Percentiles rank a stretch among this genome's conserved stretches.
Evolutionary conservation across 2,797 vertebrate species (phyloP).

Genomic region (Chromobotia macracanthus): DNA sequence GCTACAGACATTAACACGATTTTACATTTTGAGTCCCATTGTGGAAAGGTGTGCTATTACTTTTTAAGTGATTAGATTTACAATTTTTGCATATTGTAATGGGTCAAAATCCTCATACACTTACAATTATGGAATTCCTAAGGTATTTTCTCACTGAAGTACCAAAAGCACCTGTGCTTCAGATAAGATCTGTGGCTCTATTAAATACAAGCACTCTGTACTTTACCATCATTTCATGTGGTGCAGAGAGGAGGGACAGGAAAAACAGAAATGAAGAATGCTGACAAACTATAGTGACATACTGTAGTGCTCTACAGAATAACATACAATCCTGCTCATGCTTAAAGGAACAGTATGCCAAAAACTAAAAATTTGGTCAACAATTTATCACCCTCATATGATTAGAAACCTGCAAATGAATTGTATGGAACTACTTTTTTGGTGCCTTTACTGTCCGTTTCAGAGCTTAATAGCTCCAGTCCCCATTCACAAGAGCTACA

Average conservation of each 20-base stretch:
- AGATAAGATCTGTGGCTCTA: background rate
- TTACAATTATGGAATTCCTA: background rate
- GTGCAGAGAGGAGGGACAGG: slow-evolving; percentile 28
- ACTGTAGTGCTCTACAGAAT: background rate
- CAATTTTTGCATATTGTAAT: background rate
- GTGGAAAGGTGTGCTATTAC: too few species aligned
- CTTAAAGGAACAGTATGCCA: too few species aligned
- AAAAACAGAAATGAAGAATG: background rate
- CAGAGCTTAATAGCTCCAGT: too few species aligned
- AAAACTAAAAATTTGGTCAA: too few species aligned
- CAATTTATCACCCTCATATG: too few species aligned
- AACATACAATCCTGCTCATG: background rate
- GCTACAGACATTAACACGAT: background rate
- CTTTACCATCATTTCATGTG: slow-evolving; percentile 44
- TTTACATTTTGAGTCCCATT: background rate
- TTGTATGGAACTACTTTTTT: too few species aligned
- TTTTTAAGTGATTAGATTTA: too few species aligned
- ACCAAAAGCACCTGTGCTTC: background rate
- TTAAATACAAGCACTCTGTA: background rate
- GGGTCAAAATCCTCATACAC: background rate
- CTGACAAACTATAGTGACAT: too few species aligned
- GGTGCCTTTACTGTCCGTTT: too few species aligned
- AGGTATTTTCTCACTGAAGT: background rate
- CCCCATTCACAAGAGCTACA: too few species aligned
- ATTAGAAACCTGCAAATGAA: too few species aligned